Base-by-base conservation (phyloP, 2,113 vertebrate genomes). In the Notothenia rossii region DNA sequence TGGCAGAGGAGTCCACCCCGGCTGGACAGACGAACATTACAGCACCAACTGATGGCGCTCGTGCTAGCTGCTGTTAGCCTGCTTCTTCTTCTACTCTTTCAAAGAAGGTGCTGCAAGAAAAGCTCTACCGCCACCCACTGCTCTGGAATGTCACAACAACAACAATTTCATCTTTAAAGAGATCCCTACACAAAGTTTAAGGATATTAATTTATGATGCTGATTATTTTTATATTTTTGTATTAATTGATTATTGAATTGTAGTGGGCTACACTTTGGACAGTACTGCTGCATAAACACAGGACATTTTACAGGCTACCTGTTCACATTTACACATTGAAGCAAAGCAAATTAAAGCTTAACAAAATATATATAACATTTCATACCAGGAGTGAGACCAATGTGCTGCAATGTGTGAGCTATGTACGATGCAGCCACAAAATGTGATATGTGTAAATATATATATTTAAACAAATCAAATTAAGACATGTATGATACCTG, bases 121-220 rank as follows among this genome's bases (percentile, higher is more conserved):
- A 1, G 11, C 51, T 9, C 54, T 46, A 55, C 58, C 60, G 82
- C 89, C 88, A 8, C 77, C 88, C 4, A 18, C n/a, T 53, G 72
- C 3, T 15, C 25, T 33, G 60, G 45, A 51, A 18, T 20, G 45
- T 43, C 4, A 45, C 25, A 61, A 55, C 2, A 61, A 55, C 13
- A 53, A 20, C 4, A 40, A 15, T 13, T 36, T 46, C n/a, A 55
- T n/a, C 9, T 56, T 3, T 3, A 43, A 17, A 40, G n/a, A 22
- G 40, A 40, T 40, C 29, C 49, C 12, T 53, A 53, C 10, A 36
- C 7, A n/a, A 54, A 20, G 18, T 2, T 7, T 22, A 13, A 62
- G 12, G 14, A 58, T 15, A 29, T 33, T 58, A 7, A 33, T 59
- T 46, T 3, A 29, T 5, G 0, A 56, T 43, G 9, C 3, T 13